These are phyloP conservation scores for Sciurus niger DNA, from an alignment of 2,113 vertebrate genomes.

Conservation along the genomic window DNA sequence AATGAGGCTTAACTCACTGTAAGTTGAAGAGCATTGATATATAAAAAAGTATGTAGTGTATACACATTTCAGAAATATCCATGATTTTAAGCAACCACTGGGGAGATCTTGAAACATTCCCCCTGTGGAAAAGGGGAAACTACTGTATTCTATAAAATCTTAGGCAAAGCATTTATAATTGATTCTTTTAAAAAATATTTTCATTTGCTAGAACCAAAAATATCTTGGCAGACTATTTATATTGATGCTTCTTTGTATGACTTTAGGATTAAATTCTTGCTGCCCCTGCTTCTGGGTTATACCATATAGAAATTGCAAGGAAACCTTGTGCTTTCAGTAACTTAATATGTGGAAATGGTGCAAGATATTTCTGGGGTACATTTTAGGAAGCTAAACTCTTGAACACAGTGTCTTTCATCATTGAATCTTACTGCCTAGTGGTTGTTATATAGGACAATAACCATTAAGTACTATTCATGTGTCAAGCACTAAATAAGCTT, in stretches of 20 bases:
- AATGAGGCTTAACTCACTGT: background rate
- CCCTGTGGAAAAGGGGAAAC: background rate
- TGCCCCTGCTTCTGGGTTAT: background rate
- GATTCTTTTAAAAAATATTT: background rate
- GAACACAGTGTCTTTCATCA: background rate
- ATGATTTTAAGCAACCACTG: too few species aligned
- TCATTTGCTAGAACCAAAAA: background rate
- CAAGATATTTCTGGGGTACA: background rate
- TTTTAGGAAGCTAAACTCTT: background rate
- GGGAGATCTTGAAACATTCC: too few species aligned
- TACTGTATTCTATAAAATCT: background rate
- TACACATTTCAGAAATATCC: too few species aligned
- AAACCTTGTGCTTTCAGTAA: background rate
- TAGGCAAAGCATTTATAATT: background rate
- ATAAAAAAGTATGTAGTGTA: background rate
- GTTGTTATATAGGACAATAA: background rate
- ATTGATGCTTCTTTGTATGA: background rate
- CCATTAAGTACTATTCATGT: background rate
- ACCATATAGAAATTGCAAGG: background rate
- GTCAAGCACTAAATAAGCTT: background rate
- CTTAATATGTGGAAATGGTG: background rate
- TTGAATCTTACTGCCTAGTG: background rate
- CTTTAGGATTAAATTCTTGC: conserved; percentile 20
- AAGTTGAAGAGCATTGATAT: background rate
- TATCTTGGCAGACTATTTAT: background rate